phyloP scores from a whole-genome alignment of 2,888 invertebrate species.

The Heliconius erato region DNA sequence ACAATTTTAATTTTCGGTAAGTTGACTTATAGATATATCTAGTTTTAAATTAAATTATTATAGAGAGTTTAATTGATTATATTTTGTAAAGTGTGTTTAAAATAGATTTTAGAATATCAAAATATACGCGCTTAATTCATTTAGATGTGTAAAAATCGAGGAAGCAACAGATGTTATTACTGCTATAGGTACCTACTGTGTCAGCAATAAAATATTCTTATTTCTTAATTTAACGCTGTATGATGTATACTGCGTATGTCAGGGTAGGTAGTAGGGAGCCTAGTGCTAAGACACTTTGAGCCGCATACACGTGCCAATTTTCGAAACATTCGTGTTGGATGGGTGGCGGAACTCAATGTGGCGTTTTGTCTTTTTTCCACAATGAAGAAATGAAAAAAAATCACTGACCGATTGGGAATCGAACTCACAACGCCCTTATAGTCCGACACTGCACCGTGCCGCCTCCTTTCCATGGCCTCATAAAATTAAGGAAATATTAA shows the following conservation, averaged over 20 bases:
- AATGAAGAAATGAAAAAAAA: too few species aligned
- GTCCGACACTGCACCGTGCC: neutral
- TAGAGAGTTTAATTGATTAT: neutral
- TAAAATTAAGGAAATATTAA: neutral
- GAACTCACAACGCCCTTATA: neutral
- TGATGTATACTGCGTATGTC: too few species aligned
- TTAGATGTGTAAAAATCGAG: neutral
- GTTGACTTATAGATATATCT: conserved; percentile 49
- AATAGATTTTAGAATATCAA: neutral
- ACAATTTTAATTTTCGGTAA: conserved; percentile 91
- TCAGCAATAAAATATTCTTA: neutral
- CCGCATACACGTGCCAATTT: too few species aligned
- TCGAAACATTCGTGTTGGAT: too few species aligned
- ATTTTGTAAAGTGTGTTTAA: neutral
- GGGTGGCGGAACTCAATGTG: neutral
- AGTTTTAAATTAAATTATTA: neutral
- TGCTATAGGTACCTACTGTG: neutral
- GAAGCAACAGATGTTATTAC: neutral
- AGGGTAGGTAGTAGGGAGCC: too few species aligned
- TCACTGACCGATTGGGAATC: neutral
- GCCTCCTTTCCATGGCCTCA: too few species aligned
- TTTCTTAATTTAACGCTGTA: too few species aligned
- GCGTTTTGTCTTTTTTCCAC: neutral
- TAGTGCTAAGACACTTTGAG: too few species aligned
- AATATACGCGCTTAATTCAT: neutral